Evolutionary conservation across 2,888 invertebrate species (phyloP).

Genomic region (Macaria liturata): DNA sequence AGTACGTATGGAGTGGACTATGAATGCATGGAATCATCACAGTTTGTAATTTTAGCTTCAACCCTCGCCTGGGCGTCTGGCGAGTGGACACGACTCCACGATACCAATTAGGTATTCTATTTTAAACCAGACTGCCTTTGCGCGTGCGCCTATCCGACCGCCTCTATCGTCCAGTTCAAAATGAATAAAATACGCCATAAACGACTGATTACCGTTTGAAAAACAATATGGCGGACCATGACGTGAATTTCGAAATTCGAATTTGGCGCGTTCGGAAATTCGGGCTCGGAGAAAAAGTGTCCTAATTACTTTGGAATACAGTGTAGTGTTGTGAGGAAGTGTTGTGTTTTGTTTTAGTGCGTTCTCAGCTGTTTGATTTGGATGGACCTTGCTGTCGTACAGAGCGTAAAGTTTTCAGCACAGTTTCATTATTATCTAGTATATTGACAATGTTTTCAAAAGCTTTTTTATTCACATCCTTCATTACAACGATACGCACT

Average conservation of each 20-base stretch:
- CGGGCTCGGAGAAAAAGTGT: conserved; percentile 36
- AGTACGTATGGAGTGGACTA: too few species aligned
- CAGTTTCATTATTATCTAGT: too few species aligned
- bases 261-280: conserved; percentile 10
- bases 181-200: conserved; percentile 52
- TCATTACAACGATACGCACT: too few species aligned
- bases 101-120: conserved; percentile 71
- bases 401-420: too few species aligned
- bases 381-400: conserved; percentile 18
- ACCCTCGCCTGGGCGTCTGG: conserved; percentile 71
- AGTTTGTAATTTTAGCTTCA: conserved; percentile 64
- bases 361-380: conserved; percentile 46
- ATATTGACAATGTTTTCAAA: too few species aligned
- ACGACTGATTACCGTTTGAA: conserved; percentile 40
- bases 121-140: conserved; percentile 59
- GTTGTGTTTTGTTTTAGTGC: conserved; percentile 48
- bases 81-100: conserved; percentile 53
- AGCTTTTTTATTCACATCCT: too few species aligned
- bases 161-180: conserved; percentile 45
- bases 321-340: conserved; percentile 36
- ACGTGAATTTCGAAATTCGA: conserved; percentile 39
- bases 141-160: conserved; percentile 50
- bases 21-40: conserved; percentile 31
- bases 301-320: conserved; percentile 30
- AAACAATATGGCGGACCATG: conserved; percentile 42